Evolutionary conservation across 2,113 vertebrate genomes (phyloP), one percentile per base, ranked within the genome.

Genomic region (Hepsetus odoe): DNA sequence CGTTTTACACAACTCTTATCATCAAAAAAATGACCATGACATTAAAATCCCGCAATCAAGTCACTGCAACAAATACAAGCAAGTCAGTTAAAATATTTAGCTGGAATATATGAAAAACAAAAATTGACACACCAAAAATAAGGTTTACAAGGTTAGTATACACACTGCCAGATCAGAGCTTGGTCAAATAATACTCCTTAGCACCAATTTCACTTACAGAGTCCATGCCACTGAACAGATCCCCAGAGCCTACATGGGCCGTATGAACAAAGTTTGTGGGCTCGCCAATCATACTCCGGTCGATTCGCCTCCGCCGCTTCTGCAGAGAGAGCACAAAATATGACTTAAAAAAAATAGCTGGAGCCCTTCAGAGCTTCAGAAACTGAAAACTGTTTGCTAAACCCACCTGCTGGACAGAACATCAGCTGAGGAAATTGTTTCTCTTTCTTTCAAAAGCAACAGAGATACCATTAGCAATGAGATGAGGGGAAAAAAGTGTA

Each of bases 241-340:
- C 95, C 77, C 95, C 94, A 14, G 95, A 96, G 53, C 95, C 95
- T n/a, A 96, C 93, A 0, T 96, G 95, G 77, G 94, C 95, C 0
- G 95, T 96, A 83, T 96, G 95, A 44, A 96, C 95, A 12, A 96
- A 96, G 86, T 96, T 96, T 8, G 94, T 96, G 0, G 95, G 95
- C 72, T 96, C 94, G n/a, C 95, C 95, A 30, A 96, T 96, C 95
- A 96, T 96, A 84, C 93, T 96, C 74, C 94, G 89, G 90, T 96
- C 95, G 68, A 96, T 96, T 24, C 93, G 93, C 61, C 94, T 90
- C 72, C 95, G 92, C 80, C 95, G 89, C 85, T 96, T 96, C 95
- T 96, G 85, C 76, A 64, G n/a, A 62, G 42, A 61, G 28, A 81
- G 30, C 3, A 80, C 0, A 68, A 58, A 24, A 35, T 20, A n/a